Base-by-base conservation (phyloP, 2,797 vertebrate species). In the Simalia tracyae region DNA sequence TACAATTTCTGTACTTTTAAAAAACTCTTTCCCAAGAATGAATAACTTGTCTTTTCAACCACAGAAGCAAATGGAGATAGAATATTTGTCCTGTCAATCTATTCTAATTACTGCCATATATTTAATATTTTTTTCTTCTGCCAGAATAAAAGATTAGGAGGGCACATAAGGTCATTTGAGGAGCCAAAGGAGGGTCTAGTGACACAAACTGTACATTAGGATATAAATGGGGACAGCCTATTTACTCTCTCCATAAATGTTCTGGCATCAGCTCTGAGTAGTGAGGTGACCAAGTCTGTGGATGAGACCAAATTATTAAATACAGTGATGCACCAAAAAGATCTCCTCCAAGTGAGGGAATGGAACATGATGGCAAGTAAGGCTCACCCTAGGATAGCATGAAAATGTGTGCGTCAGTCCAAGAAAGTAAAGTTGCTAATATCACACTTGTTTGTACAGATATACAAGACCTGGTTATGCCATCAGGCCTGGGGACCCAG, bases 11-110 rank as follows among this genome's bases (percentile, higher is more conserved):
- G 22, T 66, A 92, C 72, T 89, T 85, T 85, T 89, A 17, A 76
- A 76, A 76, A 76, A 56, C 28, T n/a, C 66, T 90, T 42, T 36
- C 88, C 28, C 76, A 89, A 91, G 81, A 88, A 61, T 76, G 81
- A 85, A 72, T 60, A 89, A 60, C 5, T 64, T 87, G 64, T 57
- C 59, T 76, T 89, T 86, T 92, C 91, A 86, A 60, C 66, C 22
- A 19, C 42, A 31, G 64, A 89, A 76, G 14, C 11, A 68, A 17
- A n/a, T 19, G 56, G 17, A 92, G 26, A 36, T 84, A 81, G 54
- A 87, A 84, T 63, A 59, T 61, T 87, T 64, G 2, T 54, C 81
- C n/a, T 36, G 24, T 28, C 46, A 86, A 61, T 60, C n/a, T 61
- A 66, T 36, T 36, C 68, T 72, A 72, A 76, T 76, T 76, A 76